These are phyloP conservation scores for Lepus townsendii DNA, from an alignment of 2,797 vertebrate species.

Conservation along the genomic window DNA sequence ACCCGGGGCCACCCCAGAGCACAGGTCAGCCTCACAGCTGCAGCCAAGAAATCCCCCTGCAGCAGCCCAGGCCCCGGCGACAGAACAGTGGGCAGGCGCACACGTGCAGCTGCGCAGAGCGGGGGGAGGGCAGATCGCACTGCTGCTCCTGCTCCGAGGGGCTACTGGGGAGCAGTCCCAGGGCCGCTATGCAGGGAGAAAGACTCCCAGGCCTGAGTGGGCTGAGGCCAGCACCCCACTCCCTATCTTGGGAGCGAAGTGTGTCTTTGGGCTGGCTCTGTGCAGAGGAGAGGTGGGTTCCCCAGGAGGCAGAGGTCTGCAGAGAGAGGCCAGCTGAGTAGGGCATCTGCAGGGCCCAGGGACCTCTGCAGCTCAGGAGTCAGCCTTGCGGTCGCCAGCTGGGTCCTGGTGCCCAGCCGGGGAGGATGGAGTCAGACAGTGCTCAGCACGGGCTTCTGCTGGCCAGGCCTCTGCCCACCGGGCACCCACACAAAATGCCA, in stretches of 20 bases:
- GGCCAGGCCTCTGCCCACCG: not conserved
- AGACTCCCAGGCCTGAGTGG: not conserved
- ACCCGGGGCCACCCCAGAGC: not conserved
- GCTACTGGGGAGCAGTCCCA: constrained; percentile 8
- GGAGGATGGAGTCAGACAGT: not conserved
- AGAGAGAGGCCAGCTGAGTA: not conserved
- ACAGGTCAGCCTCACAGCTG: not conserved
- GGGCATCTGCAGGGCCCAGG: not conserved
- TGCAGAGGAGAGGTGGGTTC: not conserved
- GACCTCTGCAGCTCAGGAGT: accelerated
- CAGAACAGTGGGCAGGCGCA: not conserved
- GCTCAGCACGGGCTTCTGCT: not conserved
- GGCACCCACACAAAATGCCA: not conserved
- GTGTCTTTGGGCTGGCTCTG: not conserved
- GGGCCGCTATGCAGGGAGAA: not conserved
- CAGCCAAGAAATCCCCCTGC: not conserved
- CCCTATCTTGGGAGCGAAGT: not conserved
- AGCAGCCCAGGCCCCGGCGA: not conserved
- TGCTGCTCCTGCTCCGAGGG: constrained; percentile 24
- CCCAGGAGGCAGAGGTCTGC: not conserved
- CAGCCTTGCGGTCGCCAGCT: not conserved
- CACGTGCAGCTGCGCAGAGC: not conserved
- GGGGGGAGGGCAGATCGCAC: not conserved
- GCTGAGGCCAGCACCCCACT: not conserved
- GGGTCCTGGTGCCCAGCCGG: not conserved